Evolutionary conservation across 2,888 invertebrate species (phyloP).

Genomic region (Autographa pulchrina): DNA sequence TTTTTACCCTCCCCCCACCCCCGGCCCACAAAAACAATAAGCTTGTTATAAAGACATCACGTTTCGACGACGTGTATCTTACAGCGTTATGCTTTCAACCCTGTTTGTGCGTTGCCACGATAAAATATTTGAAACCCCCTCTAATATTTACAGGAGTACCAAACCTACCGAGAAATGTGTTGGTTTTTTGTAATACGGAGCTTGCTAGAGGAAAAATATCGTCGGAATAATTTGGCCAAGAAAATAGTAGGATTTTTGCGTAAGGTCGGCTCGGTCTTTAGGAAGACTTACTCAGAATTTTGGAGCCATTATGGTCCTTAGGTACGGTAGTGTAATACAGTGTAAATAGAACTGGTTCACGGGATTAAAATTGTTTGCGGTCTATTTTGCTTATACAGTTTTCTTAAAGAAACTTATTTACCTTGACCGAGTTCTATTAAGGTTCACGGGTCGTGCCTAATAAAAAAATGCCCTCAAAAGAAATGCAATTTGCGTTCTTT

Average conservation of each 20-base stretch:
- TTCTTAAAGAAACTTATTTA: slow-evolving; percentile 28
- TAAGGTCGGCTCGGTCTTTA: slow-evolving; percentile 28
- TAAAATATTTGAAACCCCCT: slow-evolving; percentile 56
- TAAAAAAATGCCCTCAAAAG: slow-evolving; percentile 6
- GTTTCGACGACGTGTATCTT: slow-evolving; percentile 65
- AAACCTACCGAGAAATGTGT: slow-evolving; percentile 24
- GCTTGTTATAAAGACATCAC: slow-evolving; percentile 71
- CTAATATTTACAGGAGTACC: slow-evolving; percentile 49
- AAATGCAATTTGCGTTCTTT: slow-evolving; percentile 8
- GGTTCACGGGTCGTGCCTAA: slow-evolving; percentile 18
- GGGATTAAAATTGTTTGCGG: slow-evolving; percentile 41
- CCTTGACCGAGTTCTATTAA: slow-evolving; percentile 34
- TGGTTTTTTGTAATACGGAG: slow-evolving; percentile 26
- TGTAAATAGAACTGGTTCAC: slow-evolving; percentile 45
- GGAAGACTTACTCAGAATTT: slow-evolving; percentile 42
- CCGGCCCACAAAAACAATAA: slow-evolving; percentile 63
- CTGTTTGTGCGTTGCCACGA: slow-evolving; percentile 52
- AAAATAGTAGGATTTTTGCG: slow-evolving; percentile 29
- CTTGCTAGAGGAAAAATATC: slow-evolving; percentile 20
- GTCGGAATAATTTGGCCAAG: slow-evolving; percentile 21
- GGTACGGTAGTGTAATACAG: slow-evolving; percentile 33
- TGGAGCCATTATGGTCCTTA: slow-evolving; percentile 46
- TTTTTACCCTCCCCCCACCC: slow-evolving; percentile 55
- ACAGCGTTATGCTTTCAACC: slow-evolving; percentile 61
- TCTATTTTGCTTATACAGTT: slow-evolving; percentile 32